phyloP scores from a whole-genome alignment of 2,888 invertebrate genomes.

The Nomada flava region DNA sequence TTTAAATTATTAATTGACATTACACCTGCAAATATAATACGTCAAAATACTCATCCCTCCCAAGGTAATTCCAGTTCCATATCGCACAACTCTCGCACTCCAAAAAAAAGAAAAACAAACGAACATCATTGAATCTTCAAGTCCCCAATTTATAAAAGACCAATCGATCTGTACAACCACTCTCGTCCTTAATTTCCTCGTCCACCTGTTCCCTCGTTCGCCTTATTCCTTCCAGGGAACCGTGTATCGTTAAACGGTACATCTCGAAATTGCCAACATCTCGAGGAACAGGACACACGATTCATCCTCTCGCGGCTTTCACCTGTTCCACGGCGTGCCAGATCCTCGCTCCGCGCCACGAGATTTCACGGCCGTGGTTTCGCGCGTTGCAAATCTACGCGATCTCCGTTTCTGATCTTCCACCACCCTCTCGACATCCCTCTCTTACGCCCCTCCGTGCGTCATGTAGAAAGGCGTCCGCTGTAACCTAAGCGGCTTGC shows the following conservation, averaged over 20 bases:
- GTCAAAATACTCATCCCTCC: no score
- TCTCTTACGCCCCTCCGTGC: no score
- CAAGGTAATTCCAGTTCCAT: no score
- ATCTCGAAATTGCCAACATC: conserved; percentile 3
- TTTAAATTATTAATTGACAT: no score
- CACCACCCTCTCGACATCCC: not conserved
- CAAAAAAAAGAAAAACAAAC: no score
- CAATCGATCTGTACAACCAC: not conserved
- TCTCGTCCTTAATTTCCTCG: not conserved
- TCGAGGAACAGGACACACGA: conserved; percentile 11
- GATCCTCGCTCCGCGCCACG: conserved; percentile 1
- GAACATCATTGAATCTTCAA: no score
- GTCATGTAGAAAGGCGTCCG: conserved; percentile 49
- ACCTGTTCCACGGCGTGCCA: conserved; percentile 48
- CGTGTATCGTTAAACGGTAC: not conserved
- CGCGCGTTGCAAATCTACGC: conserved; percentile 48
- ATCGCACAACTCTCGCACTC: no score
- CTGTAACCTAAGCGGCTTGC: conserved; percentile 61
- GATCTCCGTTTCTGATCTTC: conserved; percentile 49
- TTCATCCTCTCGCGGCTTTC: conserved; percentile 40
- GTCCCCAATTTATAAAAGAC: no score
- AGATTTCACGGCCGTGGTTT: conserved; percentile 49
- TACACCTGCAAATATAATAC: no score
- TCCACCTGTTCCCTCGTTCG: not conserved
- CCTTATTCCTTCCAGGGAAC: not conserved